Evolutionary conservation across 1,140 invertebrate genomes (phyloP), one percentile per base, ranked within the genome.

Genomic region (Ganaspis sp.): DNA sequence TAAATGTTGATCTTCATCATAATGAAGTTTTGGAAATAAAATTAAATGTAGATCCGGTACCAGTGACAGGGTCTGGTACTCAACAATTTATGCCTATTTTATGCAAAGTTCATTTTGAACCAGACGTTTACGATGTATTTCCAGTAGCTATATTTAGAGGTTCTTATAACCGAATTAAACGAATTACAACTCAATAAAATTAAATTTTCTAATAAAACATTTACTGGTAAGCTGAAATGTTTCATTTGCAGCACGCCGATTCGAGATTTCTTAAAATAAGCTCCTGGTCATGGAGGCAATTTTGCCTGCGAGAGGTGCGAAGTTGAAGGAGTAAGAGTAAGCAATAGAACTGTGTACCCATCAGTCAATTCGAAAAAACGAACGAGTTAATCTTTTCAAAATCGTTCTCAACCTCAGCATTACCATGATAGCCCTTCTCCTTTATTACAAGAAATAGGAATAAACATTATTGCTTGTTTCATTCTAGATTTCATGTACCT

Each of bases 81-180:
- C 17, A 29, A 38, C 74, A 82, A 42, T 76, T 80, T 69, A 82
- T 73, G 74, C 73, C 78, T 54, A 78, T 83, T 70, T 58, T 72
- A 40, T 37, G 71, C 9, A 76, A 80, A 69, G 42, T 80, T 34
- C 73, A 38, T 58, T 26, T 23, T 17, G 17, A 72, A 12, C 4
- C 34, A 0, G 23, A 80, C 37, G 19, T 75, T 9, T 71, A 69
- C 19, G 38, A 72, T 34, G 79, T 77, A n/a, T 82, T 84, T 74
- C 72, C 74, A 4, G 73, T 80, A 5, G 81, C 75, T 49, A 69
- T 82, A 75, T 70, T 49, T 81, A 9, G 19, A 69, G 0, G 69
- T 81, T 38, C 81, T 84, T 49, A 38, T 84, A 11, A 8, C 26
- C 26, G 81, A 81, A 83, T 17, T 82, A 1, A 81, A 78, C 42